Conservation (phyloP, 1,140 invertebrate genomes). For the Myzus persicae region DNA sequence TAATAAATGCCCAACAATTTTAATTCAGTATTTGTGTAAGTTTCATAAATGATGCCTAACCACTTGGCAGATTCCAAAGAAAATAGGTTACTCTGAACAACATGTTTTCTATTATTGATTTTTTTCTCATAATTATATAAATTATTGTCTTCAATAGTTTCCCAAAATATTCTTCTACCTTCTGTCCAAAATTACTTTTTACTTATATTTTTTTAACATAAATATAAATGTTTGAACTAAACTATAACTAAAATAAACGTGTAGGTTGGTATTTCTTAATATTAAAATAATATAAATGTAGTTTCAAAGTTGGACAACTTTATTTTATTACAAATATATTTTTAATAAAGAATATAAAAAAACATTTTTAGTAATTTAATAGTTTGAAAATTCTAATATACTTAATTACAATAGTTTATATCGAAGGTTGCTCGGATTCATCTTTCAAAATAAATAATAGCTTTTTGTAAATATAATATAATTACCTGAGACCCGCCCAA, state of each 20-base stretch:
- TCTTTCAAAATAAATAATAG: constrained; percentile 1
- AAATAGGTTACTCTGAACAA: background rate
- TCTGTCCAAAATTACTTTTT: background rate
- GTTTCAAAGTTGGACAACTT: background rate
- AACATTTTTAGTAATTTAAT: background rate
- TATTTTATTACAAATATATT: too few relatives aligned
- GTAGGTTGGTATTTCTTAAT: background rate
- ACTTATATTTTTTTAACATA: background rate
- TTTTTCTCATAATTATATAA: background rate
- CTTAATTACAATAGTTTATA: background rate
- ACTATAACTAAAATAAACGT: background rate
- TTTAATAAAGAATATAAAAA: background rate
- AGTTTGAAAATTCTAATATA: background rate
- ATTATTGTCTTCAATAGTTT: background rate
- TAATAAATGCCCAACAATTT: background rate
- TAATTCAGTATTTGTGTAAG: background rate
- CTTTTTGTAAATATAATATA: constrained; percentile 8
- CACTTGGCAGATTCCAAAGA: background rate
- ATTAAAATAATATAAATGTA: background rate
- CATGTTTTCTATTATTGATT: too few relatives aligned
- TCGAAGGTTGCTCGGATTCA: background rate
- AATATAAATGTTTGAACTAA: background rate
- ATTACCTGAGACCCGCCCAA: background rate
- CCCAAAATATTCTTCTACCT: background rate
- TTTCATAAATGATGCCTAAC: background rate